Conservation (phyloP, 2,113 vertebrate species). For the Oryzias javanicus region DNA sequence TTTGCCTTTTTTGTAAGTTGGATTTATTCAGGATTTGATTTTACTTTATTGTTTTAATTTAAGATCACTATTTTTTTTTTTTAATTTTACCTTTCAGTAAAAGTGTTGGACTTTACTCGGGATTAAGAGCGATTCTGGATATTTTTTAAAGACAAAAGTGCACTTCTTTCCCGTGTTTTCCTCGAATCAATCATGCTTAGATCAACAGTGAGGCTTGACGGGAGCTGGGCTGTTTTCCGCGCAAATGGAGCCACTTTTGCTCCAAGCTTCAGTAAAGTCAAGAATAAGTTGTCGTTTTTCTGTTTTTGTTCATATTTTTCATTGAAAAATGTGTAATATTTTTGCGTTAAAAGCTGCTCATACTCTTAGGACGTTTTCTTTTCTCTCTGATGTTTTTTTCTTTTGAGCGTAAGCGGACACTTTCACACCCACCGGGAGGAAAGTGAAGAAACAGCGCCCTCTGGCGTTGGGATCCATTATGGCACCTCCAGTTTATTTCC, state of each 20-base stretch:
- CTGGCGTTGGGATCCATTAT: constrained; percentile 40
- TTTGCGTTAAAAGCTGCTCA: neutral
- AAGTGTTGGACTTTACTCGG: constrained; percentile 36
- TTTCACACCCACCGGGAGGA: constrained; percentile 44
- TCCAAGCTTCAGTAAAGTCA: constrained; percentile 14
- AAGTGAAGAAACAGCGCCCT: constrained; percentile 39
- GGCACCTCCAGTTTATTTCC: neutral
- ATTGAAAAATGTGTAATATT: neutral
- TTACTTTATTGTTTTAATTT: neutral
- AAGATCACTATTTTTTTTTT: neutral
- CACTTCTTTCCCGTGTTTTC: neutral
- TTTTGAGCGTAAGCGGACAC: constrained; percentile 62
- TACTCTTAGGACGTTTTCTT: neutral
- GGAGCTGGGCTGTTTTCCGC: constrained; percentile 42
- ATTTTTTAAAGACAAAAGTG: constrained; percentile 9
- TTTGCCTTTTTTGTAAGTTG: constrained; percentile 71
- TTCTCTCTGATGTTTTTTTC: constrained; percentile 17
- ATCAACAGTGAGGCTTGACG: constrained; percentile 35
- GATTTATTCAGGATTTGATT: constrained; percentile 22
- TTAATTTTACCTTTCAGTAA: neutral
- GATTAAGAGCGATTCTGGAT: constrained; percentile 49
- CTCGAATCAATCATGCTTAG: too few species aligned
- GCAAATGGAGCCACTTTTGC: constrained; percentile 36
- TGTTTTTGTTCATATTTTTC: neutral
- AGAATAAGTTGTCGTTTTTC: neutral